Evolutionary conservation across 2,888 invertebrate species (phyloP), one percentile per base, ranked within the genome.

Genomic region (Terebella lapidaria): DNA sequence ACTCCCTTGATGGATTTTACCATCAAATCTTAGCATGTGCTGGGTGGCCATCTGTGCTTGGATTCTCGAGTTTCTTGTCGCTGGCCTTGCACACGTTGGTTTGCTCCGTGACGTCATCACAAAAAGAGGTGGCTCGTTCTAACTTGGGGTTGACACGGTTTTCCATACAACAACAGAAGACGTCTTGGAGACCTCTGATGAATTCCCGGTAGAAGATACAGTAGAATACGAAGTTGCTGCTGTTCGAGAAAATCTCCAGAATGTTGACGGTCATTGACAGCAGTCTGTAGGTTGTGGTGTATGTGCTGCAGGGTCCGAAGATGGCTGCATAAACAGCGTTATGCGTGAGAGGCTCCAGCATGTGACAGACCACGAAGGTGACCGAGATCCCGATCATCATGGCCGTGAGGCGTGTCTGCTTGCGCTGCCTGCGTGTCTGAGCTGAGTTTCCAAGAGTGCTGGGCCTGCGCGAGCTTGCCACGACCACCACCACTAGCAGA

Each of bases 341-440:
- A 42, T 55, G 49, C 10, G 47, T 4, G 46, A 62, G 56, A 5
- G 62, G 56, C 29, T 59, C 62, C n/a, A 54, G n/a, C 15, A 56
- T 26, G 52, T 62, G 58, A 26, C 57, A 57, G 54, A 45, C 1
- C 2, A 60, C 15, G 52, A 62, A 45, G 5, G 28, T 26, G 18
- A 59, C 22, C n/a, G 57, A 53, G 25, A 62, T 55, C 20, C 51
- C 52, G 27, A 62, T 55, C 52, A 62, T 10, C 62, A 62, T 62
- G 26, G 24, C 45, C 18, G 62, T 60, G 24, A 51, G 27, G 18
- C 47, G 46, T 28, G 10, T 26, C 46, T 62, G 54, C 15, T 29
- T 4, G 4, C 46, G 30, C 28, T 22, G 55, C 15, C 58, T 22
- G 5, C 49, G 49, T n/a, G n/a, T n/a, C n/a, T n/a, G n/a, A n/a